Conservation (phyloP, 2,113 vertebrate genomes). For the Neolamprologus devosi region DNA sequence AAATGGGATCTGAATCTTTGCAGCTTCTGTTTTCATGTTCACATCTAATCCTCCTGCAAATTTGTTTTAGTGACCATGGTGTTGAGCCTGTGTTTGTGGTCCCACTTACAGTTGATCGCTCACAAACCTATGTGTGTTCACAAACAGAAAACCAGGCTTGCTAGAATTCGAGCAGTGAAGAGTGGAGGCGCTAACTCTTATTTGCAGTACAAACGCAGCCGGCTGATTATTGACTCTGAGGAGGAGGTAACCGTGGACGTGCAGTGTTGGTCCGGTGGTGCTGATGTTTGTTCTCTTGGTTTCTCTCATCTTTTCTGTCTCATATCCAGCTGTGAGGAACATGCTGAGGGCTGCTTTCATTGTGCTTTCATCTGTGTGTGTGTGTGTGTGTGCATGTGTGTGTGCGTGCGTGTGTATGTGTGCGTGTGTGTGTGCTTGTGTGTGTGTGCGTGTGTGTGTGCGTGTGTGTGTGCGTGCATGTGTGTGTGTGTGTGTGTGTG, state of each 20-base stretch:
- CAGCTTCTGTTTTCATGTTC: neutral
- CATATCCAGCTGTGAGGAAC: neutral
- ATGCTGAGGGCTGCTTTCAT: neutral
- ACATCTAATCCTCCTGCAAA: neutral
- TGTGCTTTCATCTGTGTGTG: neutral
- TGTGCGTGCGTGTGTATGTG: too few species aligned
- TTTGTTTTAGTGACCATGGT: neutral
- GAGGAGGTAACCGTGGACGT: conserved; percentile 73
- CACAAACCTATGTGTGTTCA: neutral
- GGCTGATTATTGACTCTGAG: conserved; percentile 74
- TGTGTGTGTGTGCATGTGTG: neutral
- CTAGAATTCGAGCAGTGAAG: conserved; percentile 82
- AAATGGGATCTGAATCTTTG: neutral
- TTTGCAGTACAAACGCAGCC: conserved; percentile 88
- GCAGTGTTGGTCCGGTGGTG: neutral
- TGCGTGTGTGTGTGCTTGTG: neutral
- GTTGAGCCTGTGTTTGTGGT: neutral
- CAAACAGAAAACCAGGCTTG: conserved; percentile 80
- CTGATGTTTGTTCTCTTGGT: neutral
- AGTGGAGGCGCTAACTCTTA: conserved; percentile 83
- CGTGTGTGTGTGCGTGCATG: too few species aligned
- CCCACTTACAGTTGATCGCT: neutral
- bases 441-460: too few species aligned
- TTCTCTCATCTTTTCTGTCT: neutral
- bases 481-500: too few species aligned